Evolutionary conservation across 2,888 invertebrate genomes (phyloP).

Genomic region (Ichneumoninae sp.): DNA sequence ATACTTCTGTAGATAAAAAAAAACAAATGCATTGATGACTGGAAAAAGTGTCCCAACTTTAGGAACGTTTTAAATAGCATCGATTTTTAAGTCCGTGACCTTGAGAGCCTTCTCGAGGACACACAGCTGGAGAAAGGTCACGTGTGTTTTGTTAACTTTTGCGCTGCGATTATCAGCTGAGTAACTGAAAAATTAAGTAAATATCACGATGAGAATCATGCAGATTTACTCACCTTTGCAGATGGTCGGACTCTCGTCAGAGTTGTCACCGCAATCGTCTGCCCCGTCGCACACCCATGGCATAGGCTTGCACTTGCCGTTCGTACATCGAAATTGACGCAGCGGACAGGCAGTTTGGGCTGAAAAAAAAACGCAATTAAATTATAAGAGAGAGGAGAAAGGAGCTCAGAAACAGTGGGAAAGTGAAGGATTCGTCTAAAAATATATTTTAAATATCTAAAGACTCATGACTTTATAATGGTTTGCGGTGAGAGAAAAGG

Average conservation of each 20-base stretch:
- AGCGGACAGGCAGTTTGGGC: constrained; percentile 86
- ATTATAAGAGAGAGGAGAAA: background rate
- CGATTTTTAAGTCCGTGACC: background rate
- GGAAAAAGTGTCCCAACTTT: background rate
- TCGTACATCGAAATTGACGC: constrained; percentile 91
- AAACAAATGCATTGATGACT: background rate
- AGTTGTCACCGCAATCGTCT: constrained; percentile 92
- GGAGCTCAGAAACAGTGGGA: too few species aligned
- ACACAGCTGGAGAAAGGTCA: background rate
- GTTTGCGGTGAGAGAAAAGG: too few species aligned
- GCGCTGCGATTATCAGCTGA: background rate
- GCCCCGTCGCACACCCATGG: constrained; percentile 92
- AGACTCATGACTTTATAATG: too few species aligned
- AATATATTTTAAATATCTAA: too few species aligned
- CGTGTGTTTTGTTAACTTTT: background rate
- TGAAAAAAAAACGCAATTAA: constrained; percentile 67
- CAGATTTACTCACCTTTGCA: constrained; percentile 87
- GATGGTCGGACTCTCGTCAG: constrained; percentile 91
- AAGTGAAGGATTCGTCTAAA: constrained; percentile 12
- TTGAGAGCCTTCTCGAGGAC: background rate
- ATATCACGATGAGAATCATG: constrained; percentile 17
- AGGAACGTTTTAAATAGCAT: background rate
- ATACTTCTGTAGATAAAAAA: background rate
- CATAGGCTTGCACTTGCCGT: constrained; percentile 91
- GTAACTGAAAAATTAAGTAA: background rate